Evolutionary conservation across 1,140 invertebrate genomes (phyloP).

Genomic region (Meloidogyne chitwoodi): DNA sequence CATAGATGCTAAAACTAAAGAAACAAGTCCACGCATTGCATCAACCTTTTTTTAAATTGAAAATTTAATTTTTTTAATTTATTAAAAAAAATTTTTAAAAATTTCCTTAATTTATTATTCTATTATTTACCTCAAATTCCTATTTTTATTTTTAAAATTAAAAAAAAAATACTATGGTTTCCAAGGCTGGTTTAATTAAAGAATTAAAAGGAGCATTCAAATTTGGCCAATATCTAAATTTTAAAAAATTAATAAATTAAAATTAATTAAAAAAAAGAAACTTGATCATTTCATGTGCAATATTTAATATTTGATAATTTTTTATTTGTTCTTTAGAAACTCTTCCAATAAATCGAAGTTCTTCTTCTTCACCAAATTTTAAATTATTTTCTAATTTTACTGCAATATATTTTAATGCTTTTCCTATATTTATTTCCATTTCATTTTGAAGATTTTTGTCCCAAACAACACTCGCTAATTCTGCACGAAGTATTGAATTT

Average conservation of each 20-base stretch:
- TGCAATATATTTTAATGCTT: conserved; percentile 40
- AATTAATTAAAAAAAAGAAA: neutral
- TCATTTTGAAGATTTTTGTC: conserved; percentile 41
- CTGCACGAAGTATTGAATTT: conserved; percentile 44
- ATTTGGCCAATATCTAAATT: neutral
- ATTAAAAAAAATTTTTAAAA: too few relatives aligned
- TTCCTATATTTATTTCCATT: conserved; percentile 41
- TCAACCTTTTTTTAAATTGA: conserved; percentile 6
- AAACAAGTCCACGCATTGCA: conserved; percentile 35
- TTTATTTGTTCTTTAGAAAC: conserved; percentile 33
- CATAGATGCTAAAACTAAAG: conserved; percentile 44
- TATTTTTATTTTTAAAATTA: too few relatives aligned
- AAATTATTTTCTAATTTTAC: conserved; percentile 42
- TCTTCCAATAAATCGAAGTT: conserved; percentile 43
- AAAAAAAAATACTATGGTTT: neutral
- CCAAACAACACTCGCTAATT: conserved; percentile 48
- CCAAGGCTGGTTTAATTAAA: neutral
- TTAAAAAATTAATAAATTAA: neutral
- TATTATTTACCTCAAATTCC: too few relatives aligned
- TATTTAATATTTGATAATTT: conserved; percentile 50
- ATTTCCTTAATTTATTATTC: too few relatives aligned
- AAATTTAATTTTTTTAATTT: too few relatives aligned
- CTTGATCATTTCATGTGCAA: conserved; percentile 39
- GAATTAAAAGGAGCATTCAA: neutral
- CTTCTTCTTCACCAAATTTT: conserved; percentile 26